A percentile compares a stretch with the other conserved stretches of the same genome.
These are phyloP conservation scores for Amiota minor DNA, from an alignment of 2,888 invertebrate genomes.

Conservation along the genomic window DNA sequence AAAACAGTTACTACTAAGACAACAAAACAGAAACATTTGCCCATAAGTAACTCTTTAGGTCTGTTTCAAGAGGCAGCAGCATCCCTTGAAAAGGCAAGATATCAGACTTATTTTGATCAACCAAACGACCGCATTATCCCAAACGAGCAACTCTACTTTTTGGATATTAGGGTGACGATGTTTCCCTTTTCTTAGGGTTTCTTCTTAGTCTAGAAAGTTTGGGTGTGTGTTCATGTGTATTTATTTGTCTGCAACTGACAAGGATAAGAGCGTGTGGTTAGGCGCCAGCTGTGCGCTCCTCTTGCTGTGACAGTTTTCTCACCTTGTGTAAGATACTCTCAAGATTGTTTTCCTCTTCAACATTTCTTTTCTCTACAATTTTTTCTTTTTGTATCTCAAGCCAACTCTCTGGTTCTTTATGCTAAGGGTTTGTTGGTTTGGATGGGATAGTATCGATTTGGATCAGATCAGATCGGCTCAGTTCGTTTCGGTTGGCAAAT, in stretches of 20 bases:
- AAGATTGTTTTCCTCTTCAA: not conserved
- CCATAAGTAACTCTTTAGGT: not conserved
- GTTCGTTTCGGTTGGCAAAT: conserved; percentile 24
- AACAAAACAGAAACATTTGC: not conserved
- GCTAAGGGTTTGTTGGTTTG: not conserved
- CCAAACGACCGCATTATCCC: not conserved
- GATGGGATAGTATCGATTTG: too few relatives aligned
- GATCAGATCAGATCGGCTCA: not conserved
- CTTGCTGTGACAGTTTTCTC: conserved; percentile 47
- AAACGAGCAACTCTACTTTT: not conserved
- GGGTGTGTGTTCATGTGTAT: conserved; percentile 31
- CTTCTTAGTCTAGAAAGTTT: conserved; percentile 41
- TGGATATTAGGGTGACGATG: not conserved
- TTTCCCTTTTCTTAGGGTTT: not conserved
- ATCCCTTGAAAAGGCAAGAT: not conserved
- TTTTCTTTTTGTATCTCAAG: not conserved
- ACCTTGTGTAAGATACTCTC: not conserved
- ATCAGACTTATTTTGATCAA: not conserved
- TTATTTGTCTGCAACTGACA: conserved; percentile 30
- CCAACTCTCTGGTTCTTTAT: not conserved
- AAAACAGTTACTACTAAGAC: not conserved
- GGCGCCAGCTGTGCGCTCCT: conserved; percentile 48
- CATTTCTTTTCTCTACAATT: not conserved
- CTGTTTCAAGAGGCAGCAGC: not conserved
- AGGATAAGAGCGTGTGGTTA: conserved; percentile 24